Evolutionary conservation across 2,113 vertebrate genomes (phyloP).

Genomic region (Miniopterus natalensis): DNA sequence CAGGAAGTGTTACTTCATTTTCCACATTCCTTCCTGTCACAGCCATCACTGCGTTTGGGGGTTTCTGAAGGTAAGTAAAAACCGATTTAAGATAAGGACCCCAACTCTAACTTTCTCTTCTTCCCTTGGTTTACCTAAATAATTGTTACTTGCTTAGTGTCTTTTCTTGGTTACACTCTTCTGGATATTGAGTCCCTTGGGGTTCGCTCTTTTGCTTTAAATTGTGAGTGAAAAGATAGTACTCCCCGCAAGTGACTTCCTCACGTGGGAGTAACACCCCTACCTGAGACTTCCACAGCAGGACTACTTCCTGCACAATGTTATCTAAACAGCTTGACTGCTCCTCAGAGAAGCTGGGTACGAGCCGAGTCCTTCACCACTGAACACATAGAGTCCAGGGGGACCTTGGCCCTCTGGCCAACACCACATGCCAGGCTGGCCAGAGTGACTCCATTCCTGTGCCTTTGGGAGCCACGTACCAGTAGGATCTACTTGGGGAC

Average conservation of each 20-base stretch:
- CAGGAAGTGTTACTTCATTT: background rate
- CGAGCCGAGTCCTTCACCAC: background rate
- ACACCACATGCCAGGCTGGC: background rate
- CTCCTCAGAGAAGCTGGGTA: background rate
- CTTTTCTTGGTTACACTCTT: background rate
- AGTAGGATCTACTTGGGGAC: background rate
- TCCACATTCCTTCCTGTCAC: background rate
- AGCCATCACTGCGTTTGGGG: background rate
- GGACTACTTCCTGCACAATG: background rate
- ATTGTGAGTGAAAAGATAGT: too few relatives aligned
- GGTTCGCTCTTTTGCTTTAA: background rate
- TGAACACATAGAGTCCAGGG: background rate
- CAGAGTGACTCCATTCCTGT: background rate
- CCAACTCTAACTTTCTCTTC: background rate
- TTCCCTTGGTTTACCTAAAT: background rate
- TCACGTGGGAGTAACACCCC: background rate
- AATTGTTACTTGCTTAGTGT: background rate
- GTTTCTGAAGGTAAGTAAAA: constrained; percentile 29
- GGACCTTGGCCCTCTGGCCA: background rate
- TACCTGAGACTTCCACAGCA: too few relatives aligned
- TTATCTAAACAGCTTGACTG: background rate
- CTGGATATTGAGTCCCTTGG: background rate
- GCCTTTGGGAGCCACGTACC: background rate
- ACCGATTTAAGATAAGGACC: background rate
- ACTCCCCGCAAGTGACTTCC: background rate